Percentiles rank a stretch among this genome's conserved stretches.
phyloP scores from a whole-genome alignment of 1,140 invertebrate species.

The Polypedilum pembai region DNA sequence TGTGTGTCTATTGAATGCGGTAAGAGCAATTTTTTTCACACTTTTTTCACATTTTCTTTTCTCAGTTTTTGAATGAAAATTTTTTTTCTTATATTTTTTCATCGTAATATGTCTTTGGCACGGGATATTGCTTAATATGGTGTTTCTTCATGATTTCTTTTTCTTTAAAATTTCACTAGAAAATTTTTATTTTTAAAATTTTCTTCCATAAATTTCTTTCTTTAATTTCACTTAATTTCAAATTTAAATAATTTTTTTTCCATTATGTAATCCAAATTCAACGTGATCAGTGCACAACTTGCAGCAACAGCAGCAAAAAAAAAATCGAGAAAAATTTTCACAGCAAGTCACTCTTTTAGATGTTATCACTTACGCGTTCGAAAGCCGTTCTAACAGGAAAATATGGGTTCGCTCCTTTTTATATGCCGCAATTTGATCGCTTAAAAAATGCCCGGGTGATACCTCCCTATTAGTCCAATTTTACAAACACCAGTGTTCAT shows the following conservation, averaged over 20 bases:
- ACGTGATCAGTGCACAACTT: conserved; percentile 14
- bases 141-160: not conserved
- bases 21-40: not conserved
- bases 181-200: not conserved
- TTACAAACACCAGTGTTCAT: not conserved
- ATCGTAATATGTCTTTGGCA: not conserved
- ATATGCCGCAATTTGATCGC: conserved; percentile 75
- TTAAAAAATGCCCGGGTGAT: conserved; percentile 40
- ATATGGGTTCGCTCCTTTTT: conserved; percentile 57
- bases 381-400: conserved; percentile 78
- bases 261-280: conserved; percentile 30
- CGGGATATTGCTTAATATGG: conserved; percentile 31
- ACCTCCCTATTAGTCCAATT: conserved; percentile 55
- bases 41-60: not conserved
- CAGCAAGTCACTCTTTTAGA: conserved; percentile 37
- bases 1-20: not conserved
- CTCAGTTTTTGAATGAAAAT: conserved; percentile 22
- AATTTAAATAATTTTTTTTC: conserved; percentile 16
- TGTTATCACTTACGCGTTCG: conserved; percentile 70
- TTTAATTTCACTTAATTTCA: not conserved
- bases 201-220: not conserved
- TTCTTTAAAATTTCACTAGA: not conserved
- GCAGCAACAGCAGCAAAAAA: conserved; percentile 29
- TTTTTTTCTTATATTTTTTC: not conserved
- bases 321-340: too few species aligned